A percentile compares a stretch with the other conserved stretches of the same genome.
Evolutionary conservation across 2,113 vertebrate species (phyloP).

Genomic region (Coregonus clupeaformis): DNA sequence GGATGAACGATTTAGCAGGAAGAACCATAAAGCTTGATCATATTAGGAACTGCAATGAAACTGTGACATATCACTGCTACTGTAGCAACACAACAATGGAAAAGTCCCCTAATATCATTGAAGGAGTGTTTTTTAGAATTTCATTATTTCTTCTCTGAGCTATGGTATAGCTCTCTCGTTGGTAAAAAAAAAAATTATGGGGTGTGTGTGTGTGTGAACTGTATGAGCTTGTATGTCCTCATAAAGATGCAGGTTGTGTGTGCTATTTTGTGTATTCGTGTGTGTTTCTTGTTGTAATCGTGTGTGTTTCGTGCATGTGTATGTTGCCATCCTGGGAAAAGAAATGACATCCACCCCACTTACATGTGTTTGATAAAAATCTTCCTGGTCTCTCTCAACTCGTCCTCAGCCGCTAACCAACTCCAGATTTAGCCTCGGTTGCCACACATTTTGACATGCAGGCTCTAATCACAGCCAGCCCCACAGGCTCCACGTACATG

Average conservation of each 20-base stretch:
- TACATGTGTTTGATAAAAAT: constrained; percentile 71
- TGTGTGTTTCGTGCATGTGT: constrained; percentile 25
- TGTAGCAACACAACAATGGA: constrained; percentile 50
- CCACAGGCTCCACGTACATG: constrained; percentile 26
- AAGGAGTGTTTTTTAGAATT: constrained; percentile 42
- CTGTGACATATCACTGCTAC: constrained; percentile 59
- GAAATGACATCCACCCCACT: constrained; percentile 62
- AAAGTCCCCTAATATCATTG: constrained; percentile 48
- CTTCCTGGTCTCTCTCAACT: constrained; percentile 62
- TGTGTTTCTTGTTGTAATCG: constrained; percentile 28
- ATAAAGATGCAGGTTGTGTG: not conserved
- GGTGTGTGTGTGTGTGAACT: constrained; percentile 16
- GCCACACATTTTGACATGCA: constrained; percentile 65
- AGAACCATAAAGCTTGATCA: constrained; percentile 67
- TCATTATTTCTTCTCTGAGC: constrained; percentile 39
- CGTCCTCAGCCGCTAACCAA: constrained; percentile 63
- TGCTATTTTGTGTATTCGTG: constrained; percentile 26
- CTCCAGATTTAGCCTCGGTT: constrained; percentile 66
- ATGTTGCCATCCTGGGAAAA: constrained; percentile 56
- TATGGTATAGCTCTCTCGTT: constrained; percentile 14
- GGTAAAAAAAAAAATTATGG: constrained; percentile 18
- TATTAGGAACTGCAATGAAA: constrained; percentile 68
- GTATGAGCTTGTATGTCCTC: constrained; percentile 1
- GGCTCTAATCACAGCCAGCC: constrained; percentile 71
- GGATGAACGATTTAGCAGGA: constrained; percentile 63